These are phyloP conservation scores for Cephalopterus ornatus DNA, from an alignment of 2,113 vertebrate species.

Conservation along the genomic window DNA sequence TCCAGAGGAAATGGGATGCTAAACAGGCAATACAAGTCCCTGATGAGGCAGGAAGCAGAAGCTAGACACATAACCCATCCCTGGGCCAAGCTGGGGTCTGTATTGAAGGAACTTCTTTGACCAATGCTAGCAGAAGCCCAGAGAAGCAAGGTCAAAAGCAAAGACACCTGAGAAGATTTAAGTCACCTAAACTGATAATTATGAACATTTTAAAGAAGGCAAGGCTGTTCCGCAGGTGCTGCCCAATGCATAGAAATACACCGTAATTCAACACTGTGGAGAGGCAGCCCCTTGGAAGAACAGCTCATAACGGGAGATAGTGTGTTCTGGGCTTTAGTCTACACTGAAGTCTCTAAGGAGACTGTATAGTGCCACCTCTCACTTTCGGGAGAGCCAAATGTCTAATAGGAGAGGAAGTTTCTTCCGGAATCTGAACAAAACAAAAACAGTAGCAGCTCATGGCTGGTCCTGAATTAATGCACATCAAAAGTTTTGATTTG, in stretches of 20 bases:
- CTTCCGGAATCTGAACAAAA: background rate
- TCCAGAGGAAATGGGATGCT: background rate
- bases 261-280: background rate
- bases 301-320: background rate
- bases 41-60: background rate
- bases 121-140: background rate
- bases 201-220: background rate
- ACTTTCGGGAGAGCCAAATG: background rate
- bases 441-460: background rate
- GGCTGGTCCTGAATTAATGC: background rate
- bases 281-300: background rate
- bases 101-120: background rate
- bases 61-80: background rate
- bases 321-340: background rate
- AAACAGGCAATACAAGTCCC: background rate
- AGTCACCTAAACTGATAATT: background rate
- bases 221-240: background rate
- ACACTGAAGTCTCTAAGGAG: background rate
- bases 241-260: background rate
- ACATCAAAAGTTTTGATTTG: background rate
- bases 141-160: background rate
- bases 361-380: background rate
- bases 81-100: background rate
- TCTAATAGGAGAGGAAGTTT: background rate
- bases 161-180: background rate